Conservation (phyloP, 2,797 vertebrate species). For the Lacerta bilineata region DNA sequence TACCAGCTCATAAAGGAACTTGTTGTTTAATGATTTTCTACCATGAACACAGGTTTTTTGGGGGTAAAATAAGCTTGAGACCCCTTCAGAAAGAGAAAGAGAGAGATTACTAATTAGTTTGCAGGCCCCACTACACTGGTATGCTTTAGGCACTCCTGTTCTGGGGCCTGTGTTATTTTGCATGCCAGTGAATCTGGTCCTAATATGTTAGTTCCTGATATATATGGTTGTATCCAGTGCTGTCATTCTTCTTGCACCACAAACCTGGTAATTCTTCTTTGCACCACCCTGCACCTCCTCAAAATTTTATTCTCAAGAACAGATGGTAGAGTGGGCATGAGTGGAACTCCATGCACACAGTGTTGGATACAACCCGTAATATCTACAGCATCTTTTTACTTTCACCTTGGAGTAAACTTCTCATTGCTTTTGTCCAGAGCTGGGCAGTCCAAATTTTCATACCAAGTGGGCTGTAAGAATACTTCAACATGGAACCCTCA, state of each 20-base stretch:
- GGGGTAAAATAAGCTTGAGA: neutral
- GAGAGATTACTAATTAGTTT: neutral
- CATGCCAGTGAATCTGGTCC: neutral
- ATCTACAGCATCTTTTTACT: neutral
- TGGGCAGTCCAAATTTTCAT: too few species aligned
- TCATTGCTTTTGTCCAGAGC: neutral
- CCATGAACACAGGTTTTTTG: neutral
- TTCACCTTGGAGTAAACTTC: neutral
- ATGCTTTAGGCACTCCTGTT: neutral
- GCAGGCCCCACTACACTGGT: neutral
- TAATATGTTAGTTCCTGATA: neutral
- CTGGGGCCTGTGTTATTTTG: neutral
- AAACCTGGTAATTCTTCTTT: too few species aligned
- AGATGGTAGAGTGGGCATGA: too few species aligned
- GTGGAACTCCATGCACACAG: too few species aligned
- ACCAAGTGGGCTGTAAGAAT: too few species aligned
- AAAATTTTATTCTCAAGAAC: too few species aligned
- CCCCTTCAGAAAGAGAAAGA: neutral
- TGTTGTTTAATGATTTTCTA: neutral
- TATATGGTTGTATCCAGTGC: too few species aligned
- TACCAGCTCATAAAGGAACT: neutral
- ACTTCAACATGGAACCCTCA: too few species aligned
- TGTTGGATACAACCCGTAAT: too few species aligned
- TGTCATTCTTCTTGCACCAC: too few species aligned
- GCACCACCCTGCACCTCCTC: too few species aligned